Conservation (phyloP, 2,888 invertebrate species). For the Luperina testacea region DNA sequence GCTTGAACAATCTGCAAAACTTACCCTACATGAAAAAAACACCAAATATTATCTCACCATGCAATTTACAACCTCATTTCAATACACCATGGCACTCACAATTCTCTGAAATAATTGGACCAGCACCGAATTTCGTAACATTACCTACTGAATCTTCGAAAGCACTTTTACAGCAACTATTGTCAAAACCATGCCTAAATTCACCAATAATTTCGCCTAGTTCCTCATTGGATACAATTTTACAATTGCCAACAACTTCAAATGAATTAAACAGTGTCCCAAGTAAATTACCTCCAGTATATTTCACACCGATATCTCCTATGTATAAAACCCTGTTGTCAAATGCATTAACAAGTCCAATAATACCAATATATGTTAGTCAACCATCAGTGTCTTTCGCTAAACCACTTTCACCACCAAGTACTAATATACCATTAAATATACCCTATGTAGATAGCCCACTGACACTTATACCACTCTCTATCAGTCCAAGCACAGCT, state of each 20-base stretch:
- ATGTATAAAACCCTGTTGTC: background rate
- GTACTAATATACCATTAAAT: background rate
- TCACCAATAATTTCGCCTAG: background rate
- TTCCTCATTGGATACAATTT: background rate
- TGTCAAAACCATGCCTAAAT: background rate
- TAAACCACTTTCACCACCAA: background rate
- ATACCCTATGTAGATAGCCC: background rate
- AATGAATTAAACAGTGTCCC: background rate
- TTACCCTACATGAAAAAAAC: background rate
- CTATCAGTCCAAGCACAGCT: background rate
- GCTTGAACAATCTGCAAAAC: background rate
- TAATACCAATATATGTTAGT: background rate
- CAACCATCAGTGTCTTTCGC: background rate
- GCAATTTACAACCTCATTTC: background rate
- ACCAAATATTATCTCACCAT: background rate
- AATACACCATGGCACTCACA: background rate
- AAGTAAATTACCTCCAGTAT: background rate
- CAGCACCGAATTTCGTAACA: background rate
- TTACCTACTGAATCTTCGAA: background rate
- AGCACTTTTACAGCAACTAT: background rate
- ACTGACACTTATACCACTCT: background rate
- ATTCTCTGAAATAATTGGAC: background rate
- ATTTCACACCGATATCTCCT: background rate
- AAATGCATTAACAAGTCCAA: background rate
- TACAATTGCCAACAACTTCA: background rate